Conservation (phyloP, 2,797 vertebrate species). For the Hipposideros larvatus region DNA sequence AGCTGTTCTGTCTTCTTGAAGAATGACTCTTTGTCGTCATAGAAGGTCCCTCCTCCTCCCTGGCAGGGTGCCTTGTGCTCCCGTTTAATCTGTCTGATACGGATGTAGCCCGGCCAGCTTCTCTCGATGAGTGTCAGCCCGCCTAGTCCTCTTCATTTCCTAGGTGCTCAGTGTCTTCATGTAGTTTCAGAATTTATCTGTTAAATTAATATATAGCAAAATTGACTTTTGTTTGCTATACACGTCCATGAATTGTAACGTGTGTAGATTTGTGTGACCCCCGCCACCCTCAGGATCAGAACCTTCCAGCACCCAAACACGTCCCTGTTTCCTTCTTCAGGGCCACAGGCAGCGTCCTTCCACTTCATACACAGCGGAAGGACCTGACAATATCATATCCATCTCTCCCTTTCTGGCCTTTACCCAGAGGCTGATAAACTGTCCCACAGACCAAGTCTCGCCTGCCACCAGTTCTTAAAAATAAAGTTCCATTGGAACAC, state of each 20-base stretch:
- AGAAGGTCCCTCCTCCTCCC: not conserved
- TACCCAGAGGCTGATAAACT: not conserved
- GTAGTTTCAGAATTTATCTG: constrained; percentile 2
- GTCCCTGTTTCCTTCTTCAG: not conserved
- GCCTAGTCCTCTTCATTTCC: not conserved
- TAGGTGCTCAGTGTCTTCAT: not conserved
- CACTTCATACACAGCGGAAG: not conserved
- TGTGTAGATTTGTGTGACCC: not conserved
- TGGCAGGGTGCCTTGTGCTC: not conserved
- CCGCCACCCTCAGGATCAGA: not conserved
- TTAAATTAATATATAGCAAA: not conserved
- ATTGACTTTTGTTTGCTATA: not conserved
- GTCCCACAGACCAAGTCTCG: not conserved
- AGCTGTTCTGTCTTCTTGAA: not conserved
- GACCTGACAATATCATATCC: too few relatives aligned
- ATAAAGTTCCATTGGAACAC: not conserved
- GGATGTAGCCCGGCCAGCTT: not conserved
- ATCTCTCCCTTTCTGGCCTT: not conserved
- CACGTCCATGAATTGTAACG: not conserved
- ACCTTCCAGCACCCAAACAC: not conserved
- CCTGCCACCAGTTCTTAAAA: not conserved
- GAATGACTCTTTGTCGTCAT: not conserved
- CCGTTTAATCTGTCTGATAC: not conserved
- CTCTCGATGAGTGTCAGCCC: not conserved
- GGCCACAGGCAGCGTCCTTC: not conserved